Percentiles rank a stretch among this genome's conserved stretches.
These are phyloP conservation scores for Drosophila sturtevanti DNA, from an alignment of 1,140 invertebrate genomes.

Conservation along the genomic window DNA sequence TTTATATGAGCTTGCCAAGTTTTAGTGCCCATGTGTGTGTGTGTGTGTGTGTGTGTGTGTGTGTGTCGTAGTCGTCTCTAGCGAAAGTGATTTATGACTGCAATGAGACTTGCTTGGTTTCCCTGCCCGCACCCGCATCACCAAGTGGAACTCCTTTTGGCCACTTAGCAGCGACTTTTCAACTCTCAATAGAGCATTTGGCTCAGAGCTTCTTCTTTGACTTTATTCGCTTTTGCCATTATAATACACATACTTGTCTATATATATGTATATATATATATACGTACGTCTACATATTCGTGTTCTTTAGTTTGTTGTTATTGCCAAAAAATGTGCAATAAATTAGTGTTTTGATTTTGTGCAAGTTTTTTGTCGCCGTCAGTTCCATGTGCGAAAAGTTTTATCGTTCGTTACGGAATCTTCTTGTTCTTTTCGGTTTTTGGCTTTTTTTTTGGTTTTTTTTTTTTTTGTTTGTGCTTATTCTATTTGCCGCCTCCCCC, in stretches of 20 bases:
- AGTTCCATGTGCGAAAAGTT: conserved; percentile 67
- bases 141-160: conserved; percentile 19
- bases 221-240: background rate
- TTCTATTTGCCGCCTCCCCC: too few species aligned
- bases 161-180: conserved; percentile 46
- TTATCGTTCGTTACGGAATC: conserved; percentile 50
- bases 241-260: background rate
- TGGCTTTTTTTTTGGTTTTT: conserved; percentile 17
- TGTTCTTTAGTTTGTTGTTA: conserved; percentile 56
- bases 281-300: background rate
- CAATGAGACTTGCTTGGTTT: conserved; percentile 52
- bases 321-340: conserved; percentile 74
- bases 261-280: conserved; percentile 1
- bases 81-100: conserved; percentile 75
- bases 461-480: too few species aligned
- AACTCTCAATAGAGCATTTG: conserved; percentile 44
- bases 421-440: conserved; percentile 21
- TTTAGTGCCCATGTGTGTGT: conserved; percentile 8
- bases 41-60: background rate
- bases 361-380: conserved; percentile 65
- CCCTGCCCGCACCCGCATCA: background rate
- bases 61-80: conserved; percentile 19
- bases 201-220: conserved; percentile 14
- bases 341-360: conserved; percentile 80
- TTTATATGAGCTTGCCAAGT: conserved; percentile 55